Evolutionary conservation across 2,888 invertebrate genomes (phyloP).

Genomic region (Drosophila formosana): DNA sequence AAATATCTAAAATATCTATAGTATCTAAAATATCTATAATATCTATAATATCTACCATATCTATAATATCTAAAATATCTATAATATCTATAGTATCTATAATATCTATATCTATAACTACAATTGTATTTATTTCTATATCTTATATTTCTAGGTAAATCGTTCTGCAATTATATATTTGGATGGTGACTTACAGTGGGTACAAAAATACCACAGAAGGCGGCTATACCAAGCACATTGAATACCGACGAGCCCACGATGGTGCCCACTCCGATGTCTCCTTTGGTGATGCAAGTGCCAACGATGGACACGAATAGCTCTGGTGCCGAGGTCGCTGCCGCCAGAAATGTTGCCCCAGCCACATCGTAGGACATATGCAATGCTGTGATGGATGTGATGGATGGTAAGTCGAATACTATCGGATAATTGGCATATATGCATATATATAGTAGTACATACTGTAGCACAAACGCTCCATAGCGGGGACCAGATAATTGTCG

Average conservation of each 20-base stretch:
- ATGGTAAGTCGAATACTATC: background rate
- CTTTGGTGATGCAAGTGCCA: slow-evolving; percentile 92
- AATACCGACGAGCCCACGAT: slow-evolving; percentile 93
- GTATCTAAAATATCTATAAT: too few species aligned
- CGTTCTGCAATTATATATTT: too few species aligned
- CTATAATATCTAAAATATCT: too few species aligned
- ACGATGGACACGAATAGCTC: slow-evolving; percentile 94
- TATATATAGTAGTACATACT: slow-evolving; percentile 87
- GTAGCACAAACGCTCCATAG: slow-evolving; percentile 93
- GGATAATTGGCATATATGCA: background rate
- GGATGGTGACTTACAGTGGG: slow-evolving; percentile 86
- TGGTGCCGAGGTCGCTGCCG: slow-evolving; percentile 95
- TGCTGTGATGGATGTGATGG: slow-evolving; percentile 86
- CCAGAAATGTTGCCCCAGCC: slow-evolving; percentile 96
- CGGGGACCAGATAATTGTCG: slow-evolving; percentile 96
- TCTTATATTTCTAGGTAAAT: background rate
- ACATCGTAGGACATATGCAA: slow-evolving; percentile 93
- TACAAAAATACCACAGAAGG: slow-evolving; percentile 90
- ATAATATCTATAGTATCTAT: background rate
- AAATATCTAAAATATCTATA: too few species aligned
- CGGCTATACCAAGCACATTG: slow-evolving; percentile 91
- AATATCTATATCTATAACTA: background rate
- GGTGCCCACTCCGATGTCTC: slow-evolving; percentile 93
- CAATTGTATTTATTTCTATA: background rate
- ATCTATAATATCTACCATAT: too few species aligned